Conservation (phyloP, 2,888 invertebrate species). For the Poecilus cupreus region DNA sequence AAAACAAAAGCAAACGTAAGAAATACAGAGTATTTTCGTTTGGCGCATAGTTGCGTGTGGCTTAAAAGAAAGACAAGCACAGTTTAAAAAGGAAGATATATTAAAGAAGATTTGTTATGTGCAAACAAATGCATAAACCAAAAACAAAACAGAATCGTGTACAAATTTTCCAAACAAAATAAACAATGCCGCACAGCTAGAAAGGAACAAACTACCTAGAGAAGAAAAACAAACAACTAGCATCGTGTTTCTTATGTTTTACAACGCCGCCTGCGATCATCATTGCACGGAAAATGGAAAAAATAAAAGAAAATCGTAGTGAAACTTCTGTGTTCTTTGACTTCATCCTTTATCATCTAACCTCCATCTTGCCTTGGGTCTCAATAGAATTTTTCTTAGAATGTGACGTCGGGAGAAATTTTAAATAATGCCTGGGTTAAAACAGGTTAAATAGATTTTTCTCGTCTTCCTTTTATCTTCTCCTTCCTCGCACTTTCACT, state of each 20-base stretch:
- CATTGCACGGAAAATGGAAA: background rate
- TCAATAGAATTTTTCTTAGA: background rate
- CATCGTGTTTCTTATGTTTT: slow-evolving; percentile 44
- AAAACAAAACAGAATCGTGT: slow-evolving; percentile 7
- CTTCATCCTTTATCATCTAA: slow-evolving; percentile 14
- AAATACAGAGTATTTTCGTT: background rate
- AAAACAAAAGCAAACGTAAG: slow-evolving; percentile 66
- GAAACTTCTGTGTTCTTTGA: slow-evolving; percentile 11
- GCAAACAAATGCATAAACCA: slow-evolving; percentile 14
- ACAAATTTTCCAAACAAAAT: slow-evolving; percentile 33
- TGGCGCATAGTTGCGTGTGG: background rate
- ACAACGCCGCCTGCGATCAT: slow-evolving; percentile 25
- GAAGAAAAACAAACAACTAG: slow-evolving; percentile 40
- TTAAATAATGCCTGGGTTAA: background rate
- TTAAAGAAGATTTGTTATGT: slow-evolving; percentile 12
- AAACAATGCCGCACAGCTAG: slow-evolving; percentile 6
- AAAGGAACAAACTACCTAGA: slow-evolving; percentile 33
- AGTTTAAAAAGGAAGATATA: background rate
- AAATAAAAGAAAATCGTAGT: background rate
- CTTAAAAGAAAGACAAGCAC: background rate
- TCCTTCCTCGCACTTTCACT: background rate
- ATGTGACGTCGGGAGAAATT: background rate
- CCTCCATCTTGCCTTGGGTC: too few species aligned
- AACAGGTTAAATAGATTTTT: background rate
- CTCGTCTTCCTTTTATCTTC: background rate